Conservation (phyloP, 2,113 vertebrate genomes). For the Narcine bancroftii region DNA sequence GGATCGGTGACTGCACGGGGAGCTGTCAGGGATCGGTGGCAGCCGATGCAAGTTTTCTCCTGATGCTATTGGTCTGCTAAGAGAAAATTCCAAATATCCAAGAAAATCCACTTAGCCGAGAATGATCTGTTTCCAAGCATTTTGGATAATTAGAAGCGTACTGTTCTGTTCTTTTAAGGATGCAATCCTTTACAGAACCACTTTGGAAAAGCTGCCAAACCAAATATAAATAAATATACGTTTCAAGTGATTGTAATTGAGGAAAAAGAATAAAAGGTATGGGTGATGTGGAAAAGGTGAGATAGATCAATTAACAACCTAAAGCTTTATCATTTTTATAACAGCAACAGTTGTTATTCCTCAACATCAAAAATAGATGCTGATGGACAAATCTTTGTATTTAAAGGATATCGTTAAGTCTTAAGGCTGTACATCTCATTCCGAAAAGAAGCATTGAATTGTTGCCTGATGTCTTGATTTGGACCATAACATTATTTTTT, state of each 20-base stretch:
- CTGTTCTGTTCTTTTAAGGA: too few relatives aligned
- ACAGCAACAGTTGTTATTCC: neutral
- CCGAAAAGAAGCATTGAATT: neutral
- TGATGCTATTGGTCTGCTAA: too few relatives aligned
- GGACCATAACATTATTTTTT: neutral
- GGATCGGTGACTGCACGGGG: too few relatives aligned
- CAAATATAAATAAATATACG: neutral
- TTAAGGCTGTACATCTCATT: neutral
- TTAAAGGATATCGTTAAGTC: neutral
- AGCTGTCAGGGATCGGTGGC: too few relatives aligned
- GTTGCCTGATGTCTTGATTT: neutral
- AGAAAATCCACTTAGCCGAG: too few relatives aligned
- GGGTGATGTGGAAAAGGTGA: neutral
- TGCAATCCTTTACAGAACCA: neutral
- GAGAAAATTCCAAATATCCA: too few relatives aligned
- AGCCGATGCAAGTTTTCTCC: too few relatives aligned
- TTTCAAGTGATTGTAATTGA: neutral
- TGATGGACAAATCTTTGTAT: neutral
- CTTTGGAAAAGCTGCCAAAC: neutral
- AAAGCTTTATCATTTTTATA: neutral
- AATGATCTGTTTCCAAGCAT: too few relatives aligned
- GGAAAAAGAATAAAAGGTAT: neutral
- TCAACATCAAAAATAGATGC: neutral
- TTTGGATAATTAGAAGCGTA: too few relatives aligned
- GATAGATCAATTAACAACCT: neutral